Base-by-base conservation (phyloP, 2,113 vertebrate genomes). In the Rhagologus leucostigma region DNA sequence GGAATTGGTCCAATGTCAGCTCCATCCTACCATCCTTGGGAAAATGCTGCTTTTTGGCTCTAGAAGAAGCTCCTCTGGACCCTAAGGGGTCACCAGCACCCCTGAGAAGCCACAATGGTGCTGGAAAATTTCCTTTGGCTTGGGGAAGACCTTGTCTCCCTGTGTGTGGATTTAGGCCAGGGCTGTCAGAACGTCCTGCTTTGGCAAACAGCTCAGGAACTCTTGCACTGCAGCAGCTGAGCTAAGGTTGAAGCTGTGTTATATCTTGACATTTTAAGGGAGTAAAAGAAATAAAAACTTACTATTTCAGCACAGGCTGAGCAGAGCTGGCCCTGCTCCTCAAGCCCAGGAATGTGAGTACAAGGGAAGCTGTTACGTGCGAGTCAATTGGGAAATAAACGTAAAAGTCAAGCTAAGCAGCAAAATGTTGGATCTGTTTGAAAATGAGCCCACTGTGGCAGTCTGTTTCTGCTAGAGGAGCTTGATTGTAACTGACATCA, bases 1-100 rank as follows among this genome's bases (percentile, higher is more conserved):
- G 3, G 2, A 23, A 3, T 0, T 17, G 41, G 13, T 4, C 22
- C 24, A 27, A 4, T 0, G 6, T 22, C 3, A 7, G 0, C 33
- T 64, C 74, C 53, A 7, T 69, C 33, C 49, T 41, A 7, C 44
- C 30, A 30, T 21, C 42, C 37, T 35, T 30, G 32, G 63, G 19
- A 57, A 87, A 90, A 55, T 0, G 1, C n/a, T 16, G 27, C 1
- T 41, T 60, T 78, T n/a, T 57, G 70, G 32, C 52, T 39, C 42
- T 17, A 14, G 16, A 19, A 11, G 14, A 17, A 17, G 30, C 13
- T 49, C 0, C 0, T 70, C 55, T 33, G 83, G 57, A 18, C 11
- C 65, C 27, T 8, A 0, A 53, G n/a, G 74, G 76, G 11, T 41
- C 62, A 18, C 11, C 22, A 76, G 46, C 30, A 9, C 16, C 67